Base-by-base conservation (phyloP, 2,888 invertebrate genomes). In the Drosophila aldrichi region DNA sequence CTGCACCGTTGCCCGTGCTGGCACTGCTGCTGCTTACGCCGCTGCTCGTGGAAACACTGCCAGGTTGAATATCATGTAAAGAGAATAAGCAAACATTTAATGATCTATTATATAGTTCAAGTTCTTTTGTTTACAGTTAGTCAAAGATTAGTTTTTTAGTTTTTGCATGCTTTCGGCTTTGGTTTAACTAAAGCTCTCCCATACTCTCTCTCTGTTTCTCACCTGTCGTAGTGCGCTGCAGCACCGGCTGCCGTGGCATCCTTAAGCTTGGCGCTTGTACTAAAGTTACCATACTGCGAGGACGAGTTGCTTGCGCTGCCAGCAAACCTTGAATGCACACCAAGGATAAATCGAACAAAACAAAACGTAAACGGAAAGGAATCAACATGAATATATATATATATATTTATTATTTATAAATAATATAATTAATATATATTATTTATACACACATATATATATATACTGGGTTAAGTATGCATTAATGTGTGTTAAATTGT, bases 251-350 rank as follows among this genome's bases (percentile, higher is more conserved):
- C 88, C 62, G 92, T 86, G 62, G 93, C 91, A 76, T 93, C 93
- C 91, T 93, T 93, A 70, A 93, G 89, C 88, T 93, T 93, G 85
- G 92, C 90, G 87, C 91, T 92, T 69, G 88, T 75, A 92, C 91
- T 93, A 90, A 92, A 93, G 90, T 92, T 93, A 91, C 92, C 91
- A 89, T 93, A 93, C 87, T 93, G 93, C 86, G 92, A 92, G 75
- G 93, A 88, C 80, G 93, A 90, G 77, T 92, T 91, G 88, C 90
- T 92, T 89, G 92, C 91, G 85, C 91, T 93, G 90, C 92, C 92
- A 89, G 93, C 89, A 86, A 91, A 93, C 92, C 93, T 49, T 49
- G 34, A 49, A 49, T 49, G 49, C 49, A 49, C 49, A 18, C 34
- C 49, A 49, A 49, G 49, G 49, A 49, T 49, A 20, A 41, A 48